Base-by-base conservation (phyloP, 2,113 vertebrate species). In the Rhea americana region DNA sequence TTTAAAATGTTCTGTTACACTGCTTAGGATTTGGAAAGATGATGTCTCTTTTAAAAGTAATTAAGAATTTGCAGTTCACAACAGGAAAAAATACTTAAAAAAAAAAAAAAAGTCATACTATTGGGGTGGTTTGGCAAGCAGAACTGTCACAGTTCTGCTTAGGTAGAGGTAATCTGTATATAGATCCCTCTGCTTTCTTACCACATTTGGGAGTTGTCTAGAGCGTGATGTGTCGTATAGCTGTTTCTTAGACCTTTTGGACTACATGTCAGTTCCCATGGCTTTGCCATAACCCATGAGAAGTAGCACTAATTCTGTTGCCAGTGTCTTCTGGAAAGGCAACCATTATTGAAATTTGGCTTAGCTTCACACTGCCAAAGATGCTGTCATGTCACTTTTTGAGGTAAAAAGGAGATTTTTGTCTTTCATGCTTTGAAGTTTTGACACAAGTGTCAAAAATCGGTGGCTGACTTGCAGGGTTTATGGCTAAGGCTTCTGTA, bases 201-300 rank as follows among this genome's bases (percentile, higher is more conserved):
- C 51, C 79, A 24, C 19, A 0, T 82, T 41, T 71, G 71, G n/a
- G 87, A 51, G 39, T 30, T 86, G 9, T 58, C 14, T 71, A 50
- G 47, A 65, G 50, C 20, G 43, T 18, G 70, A 30, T 35, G 3
- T 15, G 4, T 35, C 51, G 2, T 67, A 6, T 51, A 10, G 14
- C 22, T 11, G 56, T 84, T 59, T 30, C 19, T 19, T 22, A 63
- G 13, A n/a, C 0, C 0, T 72, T 45, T 47, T 73, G 18, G 20
- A 66, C 55, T 89, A 66, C 66, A 50, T 37, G 30, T 13, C 7
- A 67, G 1, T 85, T 82, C 28, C 39, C 55, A 5, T 47, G 43
- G 43, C 32, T 9, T 67, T 58, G 74, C 90, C 13, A 22, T 61
- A 83, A 66, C 32, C 9, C 56, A 0, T 41, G 16, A 63, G 18